Base-by-base conservation (phyloP, 2,113 vertebrate species). In the Grus americana region DNA sequence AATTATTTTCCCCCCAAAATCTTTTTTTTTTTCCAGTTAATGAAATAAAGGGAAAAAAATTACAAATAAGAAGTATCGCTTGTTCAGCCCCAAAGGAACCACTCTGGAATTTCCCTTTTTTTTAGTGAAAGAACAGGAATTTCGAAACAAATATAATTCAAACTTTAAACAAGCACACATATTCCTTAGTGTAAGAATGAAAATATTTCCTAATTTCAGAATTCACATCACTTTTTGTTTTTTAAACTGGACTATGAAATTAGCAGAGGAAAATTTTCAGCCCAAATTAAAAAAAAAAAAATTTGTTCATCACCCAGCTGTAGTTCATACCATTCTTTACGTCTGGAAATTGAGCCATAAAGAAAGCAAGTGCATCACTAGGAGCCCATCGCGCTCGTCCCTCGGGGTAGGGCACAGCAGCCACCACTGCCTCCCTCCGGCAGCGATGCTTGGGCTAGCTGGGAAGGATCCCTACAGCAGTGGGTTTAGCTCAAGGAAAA, bases 1-100 rank as follows among this genome's bases (percentile, higher is more conserved):
- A 70, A n/a, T 18, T 0, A 6, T 78, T 78, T 66, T 32, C 6
- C 30, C 24, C 6, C 30, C 22, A 12, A 2, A 0, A 21, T 38
- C 47, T 14, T 8, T 47, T 26, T 23, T 52, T 27, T 6, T 17
- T 30, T 14, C 50, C 8, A 65, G 15, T 47, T 52, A 75, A 49
- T 49, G 24, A 40, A 75, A 85, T 38, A 58, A 89, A 78, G 6
- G 9, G 21, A 3, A 26, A 52, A 52, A 49, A 38, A 67, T 9
- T 21, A 12, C 16, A 30, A 8, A 30, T 46, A 11, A 47, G 62
- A 87, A 32, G 5, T 17, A 54, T 58, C 10, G 4, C 15, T 92
- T 62, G 10, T 30, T 91, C 30, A 58, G 44, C 8, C 34, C 16
- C 9, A 5, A 23, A 30, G 40, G 10, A 3, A 18, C 18, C 21